Conservation (phyloP, 2,797 vertebrate genomes). For the Lophius americanus region DNA sequence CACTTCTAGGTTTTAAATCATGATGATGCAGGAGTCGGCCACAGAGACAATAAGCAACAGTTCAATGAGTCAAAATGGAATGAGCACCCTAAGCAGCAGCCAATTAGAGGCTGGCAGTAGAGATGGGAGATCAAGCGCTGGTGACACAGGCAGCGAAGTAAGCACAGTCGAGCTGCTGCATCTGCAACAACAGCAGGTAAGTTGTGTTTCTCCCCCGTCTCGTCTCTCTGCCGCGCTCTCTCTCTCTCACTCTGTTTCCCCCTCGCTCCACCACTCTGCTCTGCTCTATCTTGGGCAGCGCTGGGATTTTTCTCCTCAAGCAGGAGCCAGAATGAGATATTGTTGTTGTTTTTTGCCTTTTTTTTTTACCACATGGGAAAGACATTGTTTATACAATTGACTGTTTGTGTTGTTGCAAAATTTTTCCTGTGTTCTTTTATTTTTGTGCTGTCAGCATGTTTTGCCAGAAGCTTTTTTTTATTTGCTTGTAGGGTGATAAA, state of each 20-base stretch:
- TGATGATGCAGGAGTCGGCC: constrained; percentile 99
- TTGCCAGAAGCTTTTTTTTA: constrained; percentile 35
- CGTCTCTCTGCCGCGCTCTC: constrained; percentile 61
- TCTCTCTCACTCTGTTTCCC: constrained; percentile 30
- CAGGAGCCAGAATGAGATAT: constrained; percentile 43
- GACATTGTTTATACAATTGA: constrained; percentile 43
- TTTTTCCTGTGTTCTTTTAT: constrained; percentile 43
- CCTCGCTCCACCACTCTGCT: constrained; percentile 53
- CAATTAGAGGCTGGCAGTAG: constrained; percentile 99
- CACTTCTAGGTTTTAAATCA: constrained; percentile 98
- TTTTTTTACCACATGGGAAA: constrained; percentile 20
- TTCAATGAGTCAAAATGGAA: constrained; percentile 99
- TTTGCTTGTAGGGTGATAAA: constrained; percentile 37
- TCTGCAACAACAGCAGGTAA: constrained; percentile 99
- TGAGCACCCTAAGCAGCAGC: constrained; percentile 99
- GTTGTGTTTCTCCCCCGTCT: constrained; percentile 89
- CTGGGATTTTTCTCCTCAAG: constrained; percentile 50
- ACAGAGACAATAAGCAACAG: constrained; percentile 99
- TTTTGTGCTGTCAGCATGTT: constrained; percentile 13
- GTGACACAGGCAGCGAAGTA: constrained; percentile 98
- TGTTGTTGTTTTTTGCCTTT: constrained; percentile 17
- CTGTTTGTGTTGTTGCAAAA: constrained; percentile 56
- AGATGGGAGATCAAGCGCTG: constrained; percentile 99
- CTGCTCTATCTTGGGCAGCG: constrained; percentile 48
- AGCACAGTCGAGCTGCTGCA: constrained; percentile 99